A percentile compares a stretch with the other conserved stretches of the same genome.
Conservation (phyloP, 92 coral and sea anemone species). For the Chrysogorgia sp. region DNA sequence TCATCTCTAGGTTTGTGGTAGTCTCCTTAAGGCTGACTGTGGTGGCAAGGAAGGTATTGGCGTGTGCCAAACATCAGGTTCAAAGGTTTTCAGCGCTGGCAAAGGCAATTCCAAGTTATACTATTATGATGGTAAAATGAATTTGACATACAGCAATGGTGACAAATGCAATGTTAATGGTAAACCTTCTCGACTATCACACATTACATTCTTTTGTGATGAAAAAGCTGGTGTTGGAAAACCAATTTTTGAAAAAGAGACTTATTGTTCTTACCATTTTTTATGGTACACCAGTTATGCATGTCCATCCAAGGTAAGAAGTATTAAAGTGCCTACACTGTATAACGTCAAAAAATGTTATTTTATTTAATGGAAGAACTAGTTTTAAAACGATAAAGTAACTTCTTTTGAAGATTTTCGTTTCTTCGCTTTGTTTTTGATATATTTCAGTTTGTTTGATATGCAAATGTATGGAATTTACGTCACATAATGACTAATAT, state of each 20-base stretch:
- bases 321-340: not conserved
- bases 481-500: too few relatives aligned
- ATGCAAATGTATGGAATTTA: too few relatives aligned
- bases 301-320: slow-evolving; percentile 87
- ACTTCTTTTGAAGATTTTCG: too few relatives aligned
- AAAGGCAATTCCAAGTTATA: slow-evolving; percentile 56
- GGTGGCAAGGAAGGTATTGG: slow-evolving; percentile 49
- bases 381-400: too few relatives aligned
- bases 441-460: too few relatives aligned
- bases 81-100: slow-evolving; percentile 40
- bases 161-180: slow-evolving; percentile 47
- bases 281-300: slow-evolving; percentile 91
- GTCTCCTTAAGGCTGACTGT: slow-evolving; percentile 40
- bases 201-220: slow-evolving; percentile 86
- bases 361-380: not conserved
- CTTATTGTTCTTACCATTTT: slow-evolving; percentile 79
- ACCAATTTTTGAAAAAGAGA: slow-evolving; percentile 73
- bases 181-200: slow-evolving; percentile 43
- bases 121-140: slow-evolving; percentile 93
- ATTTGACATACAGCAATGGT: slow-evolving; percentile 71
- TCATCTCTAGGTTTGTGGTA: slow-evolving; percentile 16
- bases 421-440: too few relatives aligned
- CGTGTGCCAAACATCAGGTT: slow-evolving; percentile 58
- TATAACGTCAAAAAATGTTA: not conserved
- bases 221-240: slow-evolving; percentile 64